Evolutionary conservation across 2,113 vertebrate species (phyloP), one percentile per base, ranked within the genome.

Genomic region (Sclerurus mexicanus): DNA sequence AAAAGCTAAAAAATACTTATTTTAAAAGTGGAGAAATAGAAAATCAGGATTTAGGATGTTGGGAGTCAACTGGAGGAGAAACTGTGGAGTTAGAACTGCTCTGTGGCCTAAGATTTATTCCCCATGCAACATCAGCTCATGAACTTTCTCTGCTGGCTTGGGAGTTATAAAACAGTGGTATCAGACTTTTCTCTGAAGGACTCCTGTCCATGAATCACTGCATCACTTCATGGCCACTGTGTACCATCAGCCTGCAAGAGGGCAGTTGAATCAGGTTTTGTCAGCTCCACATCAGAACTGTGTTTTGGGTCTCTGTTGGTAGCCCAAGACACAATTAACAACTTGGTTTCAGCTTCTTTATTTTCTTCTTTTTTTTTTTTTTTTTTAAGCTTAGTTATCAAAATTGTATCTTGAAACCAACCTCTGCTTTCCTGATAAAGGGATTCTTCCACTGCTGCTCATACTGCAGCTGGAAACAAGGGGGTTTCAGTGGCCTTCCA

Each of bases 261-360:
- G 83, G 47, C 8, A 37, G 0, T 12, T 19, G 44, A 12, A 16
- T 5, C 0, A 4, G 6, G 11, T 14, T n/a, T 47, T 58, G 18
- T 17, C n/a, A 35, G 35, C 11, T 39, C 81, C 31, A 49, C 42
- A 22, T 4, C 63, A 59, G 33, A 52, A 53, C 59, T 23, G 15
- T 56, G 50, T 9, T 24, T 28, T 39, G 10, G 24, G 9, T 22
- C 13, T 4, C 15, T 24, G 9, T 7, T 46, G 25, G 24, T 22
- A 28, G 42, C 55, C 74, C 50, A 30, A 39, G 44, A 33, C 6
- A 53, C 14, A 19, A 9, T 6, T 68, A 27, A 3, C 14, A 55
- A 5, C 21, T 50, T 17, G 22, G 8, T 68, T 64, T 16, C 33
- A 69, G 6, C 25, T 80, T 47, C 10, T 47, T 33, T 55, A 15